Evolutionary conservation across 2,113 vertebrate species (phyloP).

Genomic region (Sinocyclocheilus rhinocerous): DNA sequence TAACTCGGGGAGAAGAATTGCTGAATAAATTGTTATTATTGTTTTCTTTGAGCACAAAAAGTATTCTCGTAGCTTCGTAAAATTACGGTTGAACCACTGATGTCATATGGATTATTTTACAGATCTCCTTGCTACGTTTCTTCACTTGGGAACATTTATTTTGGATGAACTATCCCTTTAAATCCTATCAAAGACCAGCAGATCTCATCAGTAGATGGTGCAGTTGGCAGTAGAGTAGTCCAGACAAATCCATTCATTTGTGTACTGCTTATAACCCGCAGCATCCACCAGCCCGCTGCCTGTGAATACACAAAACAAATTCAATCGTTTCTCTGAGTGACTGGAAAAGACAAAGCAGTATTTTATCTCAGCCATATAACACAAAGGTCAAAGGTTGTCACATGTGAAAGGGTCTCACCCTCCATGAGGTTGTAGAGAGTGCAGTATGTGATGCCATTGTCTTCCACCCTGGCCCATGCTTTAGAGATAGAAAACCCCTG

Average conservation of each 20-base stretch:
- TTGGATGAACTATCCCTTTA: no score
- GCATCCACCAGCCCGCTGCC: conserved; percentile 44
- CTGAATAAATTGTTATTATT: no score
- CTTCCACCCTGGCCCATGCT: conserved; percentile 31
- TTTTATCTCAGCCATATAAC: neutral
- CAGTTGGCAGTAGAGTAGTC: conserved; percentile 43
- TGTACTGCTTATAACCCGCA: conserved; percentile 43
- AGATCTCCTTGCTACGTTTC: no score
- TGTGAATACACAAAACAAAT: conserved; percentile 13
- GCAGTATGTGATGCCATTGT: conserved; percentile 48
- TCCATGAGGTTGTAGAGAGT: conserved; percentile 42
- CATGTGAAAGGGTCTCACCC: conserved; percentile 11
- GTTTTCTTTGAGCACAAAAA: no score
- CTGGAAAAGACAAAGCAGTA: neutral
- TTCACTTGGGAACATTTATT: no score
- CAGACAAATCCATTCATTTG: conserved; percentile 47
- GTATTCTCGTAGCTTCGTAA: no score
- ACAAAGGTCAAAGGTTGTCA: neutral
- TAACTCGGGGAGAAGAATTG: no score
- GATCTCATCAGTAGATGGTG: conserved; percentile 46
- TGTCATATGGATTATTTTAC: no score
- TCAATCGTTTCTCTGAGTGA: neutral
- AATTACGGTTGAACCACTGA: no score
- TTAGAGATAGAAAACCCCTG: conserved; percentile 43
- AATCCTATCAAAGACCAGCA: neutral